Percentiles rank a stretch among this genome's conserved stretches.
Conservation (phyloP, 2,113 vertebrate genomes). For the Thunnus maccoyii region DNA sequence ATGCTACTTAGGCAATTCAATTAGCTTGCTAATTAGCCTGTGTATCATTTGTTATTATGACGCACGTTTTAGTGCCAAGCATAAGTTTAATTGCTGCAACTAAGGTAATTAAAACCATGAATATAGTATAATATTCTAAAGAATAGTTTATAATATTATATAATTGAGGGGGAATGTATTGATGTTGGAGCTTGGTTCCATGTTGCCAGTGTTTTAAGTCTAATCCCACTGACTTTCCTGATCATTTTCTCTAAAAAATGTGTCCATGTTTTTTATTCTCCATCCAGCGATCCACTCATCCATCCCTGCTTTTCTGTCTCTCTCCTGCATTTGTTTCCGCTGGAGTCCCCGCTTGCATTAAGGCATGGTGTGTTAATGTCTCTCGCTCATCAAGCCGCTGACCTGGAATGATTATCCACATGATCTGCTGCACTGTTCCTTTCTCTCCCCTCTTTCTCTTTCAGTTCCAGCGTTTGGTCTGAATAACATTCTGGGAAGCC, state of each 20-base stretch:
- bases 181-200: too few species aligned
- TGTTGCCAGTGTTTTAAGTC: too few species aligned
- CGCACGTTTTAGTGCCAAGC: too few species aligned
- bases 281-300: not conserved
- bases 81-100: too few species aligned
- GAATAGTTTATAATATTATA: too few species aligned
- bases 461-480: slow-evolving; percentile 4
- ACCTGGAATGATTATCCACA: slow-evolving; percentile 73
- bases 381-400: slow-evolving; percentile 64
- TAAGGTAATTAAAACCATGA: too few species aligned
- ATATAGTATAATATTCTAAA: too few species aligned
- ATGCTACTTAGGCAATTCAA: too few species aligned
- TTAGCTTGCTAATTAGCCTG: too few species aligned
- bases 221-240: too few species aligned
- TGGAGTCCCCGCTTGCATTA: slow-evolving; percentile 37
- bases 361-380: slow-evolving; percentile 50
- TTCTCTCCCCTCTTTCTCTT: not conserved
- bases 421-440: slow-evolving; percentile 49
- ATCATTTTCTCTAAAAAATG: not conserved
- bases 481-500: slow-evolving; percentile 9
- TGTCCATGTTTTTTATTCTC: not conserved
- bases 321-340: slow-evolving; percentile 20
- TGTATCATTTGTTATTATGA: too few species aligned
- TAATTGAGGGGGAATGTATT: too few species aligned
- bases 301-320: slow-evolving; percentile 8